Evolutionary conservation across 2,113 vertebrate genomes (phyloP).

Genomic region (Seriola quinqueradiata): DNA sequence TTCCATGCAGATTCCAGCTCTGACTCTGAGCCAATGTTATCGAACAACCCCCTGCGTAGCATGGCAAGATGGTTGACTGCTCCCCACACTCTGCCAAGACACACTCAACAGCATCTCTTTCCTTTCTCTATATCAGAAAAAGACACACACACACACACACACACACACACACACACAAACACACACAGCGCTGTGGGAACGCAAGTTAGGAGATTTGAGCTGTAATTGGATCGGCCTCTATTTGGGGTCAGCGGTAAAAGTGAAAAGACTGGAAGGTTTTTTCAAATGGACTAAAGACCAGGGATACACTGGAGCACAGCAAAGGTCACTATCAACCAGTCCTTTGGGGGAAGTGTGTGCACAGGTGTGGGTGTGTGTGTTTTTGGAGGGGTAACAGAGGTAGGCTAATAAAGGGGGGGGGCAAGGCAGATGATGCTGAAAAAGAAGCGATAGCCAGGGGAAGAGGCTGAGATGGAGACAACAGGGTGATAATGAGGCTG

Average conservation of each 20-base stretch:
- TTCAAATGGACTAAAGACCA: constrained; percentile 63
- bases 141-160: constrained; percentile 36
- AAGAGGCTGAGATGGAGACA: not conserved
- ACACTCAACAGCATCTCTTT: constrained; percentile 54
- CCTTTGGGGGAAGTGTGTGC: constrained; percentile 13
- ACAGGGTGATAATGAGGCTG: not conserved
- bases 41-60: constrained; percentile 40
- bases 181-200: constrained; percentile 47
- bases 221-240: constrained; percentile 75
- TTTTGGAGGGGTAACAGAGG: not conserved
- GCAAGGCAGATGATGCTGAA: not conserved
- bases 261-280: constrained; percentile 69
- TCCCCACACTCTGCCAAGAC: constrained; percentile 37
- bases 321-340: constrained; percentile 54
- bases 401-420: not conserved
- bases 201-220: constrained; percentile 54
- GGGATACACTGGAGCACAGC: constrained; percentile 48
- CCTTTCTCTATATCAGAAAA: constrained; percentile 21
- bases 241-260: constrained; percentile 73
- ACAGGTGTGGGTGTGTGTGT: not conserved
- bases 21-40: constrained; percentile 50
- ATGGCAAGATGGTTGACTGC: constrained; percentile 46
- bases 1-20: constrained; percentile 26
- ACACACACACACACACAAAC: constrained; percentile 12
- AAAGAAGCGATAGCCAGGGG: constrained; percentile 13